Evolutionary conservation across 1,140 invertebrate species (phyloP), one percentile per base, ranked within the genome.

Genomic region (Agrypnia vestita): DNA sequence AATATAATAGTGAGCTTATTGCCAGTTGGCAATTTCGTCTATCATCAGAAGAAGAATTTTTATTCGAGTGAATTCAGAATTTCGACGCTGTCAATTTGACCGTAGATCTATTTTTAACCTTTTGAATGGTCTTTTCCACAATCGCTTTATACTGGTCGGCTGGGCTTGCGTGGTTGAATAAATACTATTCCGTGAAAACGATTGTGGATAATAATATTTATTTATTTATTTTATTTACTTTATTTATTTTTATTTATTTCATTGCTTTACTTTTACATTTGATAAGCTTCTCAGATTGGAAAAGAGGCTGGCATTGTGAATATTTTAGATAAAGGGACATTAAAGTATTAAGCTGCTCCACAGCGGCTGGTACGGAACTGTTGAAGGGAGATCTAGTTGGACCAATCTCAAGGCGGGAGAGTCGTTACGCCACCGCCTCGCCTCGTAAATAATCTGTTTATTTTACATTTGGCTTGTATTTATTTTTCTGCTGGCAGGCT

Each of bases 361-460:
- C 25, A 6, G 25, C 25, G 6, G 44, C 64, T 64, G 64, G 46
- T 69, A 69, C 44, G 9, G 19, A 47, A 69, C 67, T 19, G 4
- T 49, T 21, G 47, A 51, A 71, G 67, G 25, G 15, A 71, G 25
- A 49, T 15, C n/a, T 71, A 71, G 67, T 71, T 35, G 25, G 51
- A 35, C 51, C 44, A 43, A 74, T 74, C 13, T 44, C n/a, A 44
- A 56, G 44, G 71, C 53, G 53, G 53, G 15, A 15, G 35, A 55
- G 43, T 56, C 49, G 53, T 74, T 74, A 44, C 71, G 13, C 25
- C 51, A 56, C 47, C 64, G 25, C 25, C 25, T 35, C 43, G 64
- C 76, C 76, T 73, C 77, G 76, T 79, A 74, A 79, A 79, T 79
- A 79, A 79, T 79, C 77, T 79, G 77, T 79, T 79, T 79, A 73